Conservation (phyloP, 2,113 vertebrate species). For the Illadopsis cleaveri region DNA sequence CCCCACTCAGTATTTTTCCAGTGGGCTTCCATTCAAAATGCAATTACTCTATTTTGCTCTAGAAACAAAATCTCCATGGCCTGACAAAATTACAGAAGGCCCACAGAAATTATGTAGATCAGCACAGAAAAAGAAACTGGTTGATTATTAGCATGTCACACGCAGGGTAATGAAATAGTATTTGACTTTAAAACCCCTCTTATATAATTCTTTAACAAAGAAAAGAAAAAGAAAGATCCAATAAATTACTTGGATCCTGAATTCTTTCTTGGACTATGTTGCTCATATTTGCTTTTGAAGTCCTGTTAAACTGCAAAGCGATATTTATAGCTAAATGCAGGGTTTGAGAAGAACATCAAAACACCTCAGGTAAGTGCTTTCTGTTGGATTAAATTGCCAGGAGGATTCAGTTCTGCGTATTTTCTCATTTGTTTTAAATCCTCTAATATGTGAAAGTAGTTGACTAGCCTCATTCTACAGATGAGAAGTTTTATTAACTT, state of each 20-base stretch:
- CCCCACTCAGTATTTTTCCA: not conserved
- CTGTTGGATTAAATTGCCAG: not conserved
- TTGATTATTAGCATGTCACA: not conserved
- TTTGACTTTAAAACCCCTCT: not conserved
- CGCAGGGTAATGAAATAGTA: not conserved
- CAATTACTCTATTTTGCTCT: not conserved
- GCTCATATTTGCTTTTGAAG: not conserved
- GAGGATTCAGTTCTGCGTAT: not conserved
- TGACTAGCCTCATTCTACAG: not conserved
- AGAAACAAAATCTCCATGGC: not conserved
- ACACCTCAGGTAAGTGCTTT: not conserved
- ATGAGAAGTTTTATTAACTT: conserved; percentile 31
- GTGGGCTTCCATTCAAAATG: not conserved
- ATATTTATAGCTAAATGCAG: not conserved
- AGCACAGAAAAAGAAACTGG: not conserved
- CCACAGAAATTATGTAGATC: not conserved
- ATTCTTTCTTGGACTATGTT: not conserved
- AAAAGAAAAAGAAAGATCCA: not conserved
- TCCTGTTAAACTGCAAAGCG: not conserved
- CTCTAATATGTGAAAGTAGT: not conserved
- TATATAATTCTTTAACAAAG: not conserved
- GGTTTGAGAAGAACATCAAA: not conserved
- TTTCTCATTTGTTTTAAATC: not conserved
- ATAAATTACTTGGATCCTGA: not conserved
- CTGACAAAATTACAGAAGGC: not conserved